These are phyloP conservation scores for Minunthozetes semirufus DNA, from an alignment of 2,888 invertebrate genomes.

Conservation along the genomic window DNA sequence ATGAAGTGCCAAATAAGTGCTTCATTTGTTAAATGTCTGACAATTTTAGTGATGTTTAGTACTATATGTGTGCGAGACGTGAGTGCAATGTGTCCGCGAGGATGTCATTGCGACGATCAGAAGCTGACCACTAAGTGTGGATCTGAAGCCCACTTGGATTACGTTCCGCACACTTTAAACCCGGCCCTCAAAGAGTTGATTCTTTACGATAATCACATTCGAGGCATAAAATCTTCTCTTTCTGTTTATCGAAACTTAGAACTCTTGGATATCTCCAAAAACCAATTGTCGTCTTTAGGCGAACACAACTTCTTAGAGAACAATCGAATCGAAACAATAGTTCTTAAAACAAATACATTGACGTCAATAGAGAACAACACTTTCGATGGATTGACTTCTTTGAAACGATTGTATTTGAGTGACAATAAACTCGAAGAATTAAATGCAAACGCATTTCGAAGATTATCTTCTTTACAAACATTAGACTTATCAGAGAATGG, in stretches of 20 bases:
- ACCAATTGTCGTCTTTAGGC: conserved; percentile 70
- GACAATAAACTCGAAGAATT: conserved; percentile 42
- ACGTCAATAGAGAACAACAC: conserved; percentile 63
- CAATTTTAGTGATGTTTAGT: not conserved
- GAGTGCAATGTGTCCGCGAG: conserved; percentile 61
- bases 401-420: conserved; percentile 58
- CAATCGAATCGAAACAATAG: conserved; percentile 63
- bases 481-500: conserved; percentile 72
- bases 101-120: conserved; percentile 73
- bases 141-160: conserved; percentile 67
- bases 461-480: conserved; percentile 59
- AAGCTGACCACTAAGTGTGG: conserved; percentile 70
- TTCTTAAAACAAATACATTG: conserved; percentile 71
- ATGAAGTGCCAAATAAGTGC: conserved; percentile 21
- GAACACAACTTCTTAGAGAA: conserved; percentile 73
- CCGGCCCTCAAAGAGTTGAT: conserved; percentile 61
- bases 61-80: no score
- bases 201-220: conserved; percentile 72
- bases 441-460: conserved; percentile 42
- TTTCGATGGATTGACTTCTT: conserved; percentile 66
- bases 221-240: conserved; percentile 67
- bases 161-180: conserved; percentile 80
- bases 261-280: conserved; percentile 73
- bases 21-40: not conserved
- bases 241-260: conserved; percentile 65